A percentile compares a stretch with the other conserved stretches of the same genome.
These are phyloP conservation scores for Mobula birostris DNA, from an alignment of 2,113 vertebrate genomes.

Conservation along the genomic window DNA sequence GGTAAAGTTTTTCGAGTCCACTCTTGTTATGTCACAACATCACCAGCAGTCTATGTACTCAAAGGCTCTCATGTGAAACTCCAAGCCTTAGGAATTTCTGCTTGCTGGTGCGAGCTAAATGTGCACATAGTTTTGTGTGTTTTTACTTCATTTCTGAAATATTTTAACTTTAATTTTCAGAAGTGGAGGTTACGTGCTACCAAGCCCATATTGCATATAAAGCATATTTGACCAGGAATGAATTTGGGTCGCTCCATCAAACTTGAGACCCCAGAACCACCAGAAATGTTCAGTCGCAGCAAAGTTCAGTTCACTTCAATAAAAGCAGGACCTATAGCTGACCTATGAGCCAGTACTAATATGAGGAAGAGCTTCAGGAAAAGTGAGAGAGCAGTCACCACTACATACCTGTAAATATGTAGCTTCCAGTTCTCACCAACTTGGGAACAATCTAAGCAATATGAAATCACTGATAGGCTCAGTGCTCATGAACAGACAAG, in stretches of 20 bases:
- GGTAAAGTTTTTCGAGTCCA: not conserved
- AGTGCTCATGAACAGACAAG: not conserved
- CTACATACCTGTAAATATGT: no score
- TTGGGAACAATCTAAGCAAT: not conserved
- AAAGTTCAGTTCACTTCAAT: not conserved
- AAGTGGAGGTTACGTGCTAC: no score
- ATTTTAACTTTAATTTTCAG: no score
- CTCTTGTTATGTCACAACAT: not conserved
- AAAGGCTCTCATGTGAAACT: not conserved
- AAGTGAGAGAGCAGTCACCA: no score
- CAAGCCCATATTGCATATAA: no score
- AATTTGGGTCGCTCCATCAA: not conserved
- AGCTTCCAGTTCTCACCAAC: no score
- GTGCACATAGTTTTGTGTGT: no score
- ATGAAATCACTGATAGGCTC: not conserved
- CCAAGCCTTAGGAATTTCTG: no score
- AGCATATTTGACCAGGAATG: no score
- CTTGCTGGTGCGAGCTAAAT: no score
- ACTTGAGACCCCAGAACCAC: not conserved
- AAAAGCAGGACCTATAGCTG: not conserved
- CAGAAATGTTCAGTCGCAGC: not conserved
- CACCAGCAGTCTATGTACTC: not conserved
- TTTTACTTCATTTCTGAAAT: no score
- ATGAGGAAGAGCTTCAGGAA: not conserved
- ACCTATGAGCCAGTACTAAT: not conserved